These are phyloP conservation scores for Watsonalla cultraria DNA, from an alignment of 2,888 invertebrate species.

Conservation along the genomic window DNA sequence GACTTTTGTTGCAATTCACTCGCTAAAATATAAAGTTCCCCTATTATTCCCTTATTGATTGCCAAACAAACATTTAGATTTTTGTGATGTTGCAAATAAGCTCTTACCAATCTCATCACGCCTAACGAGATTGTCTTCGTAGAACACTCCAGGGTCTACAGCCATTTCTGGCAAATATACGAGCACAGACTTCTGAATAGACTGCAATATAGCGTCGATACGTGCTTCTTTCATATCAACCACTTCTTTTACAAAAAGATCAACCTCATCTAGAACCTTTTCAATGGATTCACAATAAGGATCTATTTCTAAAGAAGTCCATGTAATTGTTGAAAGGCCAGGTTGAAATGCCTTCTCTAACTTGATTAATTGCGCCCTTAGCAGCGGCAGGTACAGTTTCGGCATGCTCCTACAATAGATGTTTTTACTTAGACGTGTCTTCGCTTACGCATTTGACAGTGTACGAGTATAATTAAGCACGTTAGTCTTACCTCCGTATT, in stretches of 20 bases:
- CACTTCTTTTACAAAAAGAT: conserved; percentile 83
- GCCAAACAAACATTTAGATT: background rate
- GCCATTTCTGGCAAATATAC: conserved; percentile 81
- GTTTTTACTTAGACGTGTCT: background rate
- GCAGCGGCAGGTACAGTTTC: conserved; percentile 82
- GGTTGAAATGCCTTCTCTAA: conserved; percentile 86
- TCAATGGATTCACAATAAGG: conserved; percentile 80
- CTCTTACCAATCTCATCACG: conserved; percentile 68
- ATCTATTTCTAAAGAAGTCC: conserved; percentile 88
- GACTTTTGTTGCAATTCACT: conserved; percentile 64
- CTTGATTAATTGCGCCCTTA: conserved; percentile 82
- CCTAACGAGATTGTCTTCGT: conserved; percentile 80
- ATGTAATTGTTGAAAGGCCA: conserved; percentile 87
- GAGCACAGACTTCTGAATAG: conserved; percentile 80
- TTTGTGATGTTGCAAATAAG: background rate
- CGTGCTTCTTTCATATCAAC: conserved; percentile 87
- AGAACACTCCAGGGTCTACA: conserved; percentile 79
- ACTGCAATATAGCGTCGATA: conserved; percentile 82
- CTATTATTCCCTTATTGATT: no score
- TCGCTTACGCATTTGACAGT: background rate
- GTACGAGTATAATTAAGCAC: background rate
- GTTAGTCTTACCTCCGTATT: conserved; percentile 58
- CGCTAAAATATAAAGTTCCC: conserved; percentile 31
- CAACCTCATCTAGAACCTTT: conserved; percentile 78
- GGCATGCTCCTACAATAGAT: conserved; percentile 74